phyloP scores from a whole-genome alignment of 2,797 vertebrate species.

The Esox masquinongy region DNA sequence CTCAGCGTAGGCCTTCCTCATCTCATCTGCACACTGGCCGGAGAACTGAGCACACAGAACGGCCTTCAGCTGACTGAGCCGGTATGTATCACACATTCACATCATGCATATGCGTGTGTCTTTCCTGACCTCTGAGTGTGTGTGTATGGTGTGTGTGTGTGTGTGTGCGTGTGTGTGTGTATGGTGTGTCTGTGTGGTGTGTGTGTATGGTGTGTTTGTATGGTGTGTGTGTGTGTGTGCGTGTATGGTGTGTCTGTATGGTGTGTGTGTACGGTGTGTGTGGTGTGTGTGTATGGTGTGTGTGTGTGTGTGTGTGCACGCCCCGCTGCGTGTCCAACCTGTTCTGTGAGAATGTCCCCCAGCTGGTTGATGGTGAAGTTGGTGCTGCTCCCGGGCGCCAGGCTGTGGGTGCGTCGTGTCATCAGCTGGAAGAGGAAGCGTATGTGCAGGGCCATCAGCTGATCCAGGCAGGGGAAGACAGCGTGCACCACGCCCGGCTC shows the following conservation, averaged over 20 bases:
- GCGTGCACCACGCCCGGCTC: constrained; percentile 78
- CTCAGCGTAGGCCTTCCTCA: constrained; percentile 87
- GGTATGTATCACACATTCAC: neutral
- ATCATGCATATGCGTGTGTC: neutral
- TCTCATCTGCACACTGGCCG: constrained; percentile 82
- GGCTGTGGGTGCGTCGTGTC: constrained; percentile 76
- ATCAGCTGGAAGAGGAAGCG: constrained; percentile 85
- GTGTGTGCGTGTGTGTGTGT: neutral
- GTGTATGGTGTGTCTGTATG: neutral
- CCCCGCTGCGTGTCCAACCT: constrained; percentile 81
- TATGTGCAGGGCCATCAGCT: constrained; percentile 82
- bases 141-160: neutral
- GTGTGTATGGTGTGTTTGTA: neutral
- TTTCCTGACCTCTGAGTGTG: neutral
- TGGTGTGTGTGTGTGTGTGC: neutral
- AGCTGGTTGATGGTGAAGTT: constrained; percentile 88
- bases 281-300: too few relatives aligned
- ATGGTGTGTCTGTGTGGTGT: neutral
- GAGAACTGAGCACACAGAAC: constrained; percentile 78
- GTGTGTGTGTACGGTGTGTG: too few relatives aligned
- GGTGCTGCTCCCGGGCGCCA: constrained; percentile 76
- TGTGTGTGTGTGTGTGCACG: too few relatives aligned
- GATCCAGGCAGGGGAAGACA: constrained; percentile 88
- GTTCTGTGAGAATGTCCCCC: constrained; percentile 84
- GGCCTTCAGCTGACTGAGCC: neutral